Evolutionary conservation across 2,797 vertebrate species (phyloP), one percentile per base, ranked within the genome.

Genomic region (Brachyalestes nurse): DNA sequence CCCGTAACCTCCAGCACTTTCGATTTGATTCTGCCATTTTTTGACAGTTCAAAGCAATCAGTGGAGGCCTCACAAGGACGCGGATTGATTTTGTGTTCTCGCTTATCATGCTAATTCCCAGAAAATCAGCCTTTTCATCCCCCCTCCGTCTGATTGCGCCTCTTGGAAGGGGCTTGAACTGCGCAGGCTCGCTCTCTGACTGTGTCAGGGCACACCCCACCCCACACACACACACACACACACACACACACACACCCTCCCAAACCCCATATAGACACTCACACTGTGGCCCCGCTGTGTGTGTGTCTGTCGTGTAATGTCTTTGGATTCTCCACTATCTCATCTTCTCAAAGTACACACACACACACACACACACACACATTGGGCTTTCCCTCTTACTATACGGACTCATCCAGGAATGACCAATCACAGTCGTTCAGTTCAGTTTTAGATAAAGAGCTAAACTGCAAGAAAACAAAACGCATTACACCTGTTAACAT

Each of bases 1-100:
- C 97, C 98, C 94, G 95, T 99, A 98, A 99, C 97, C 98, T 99
- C 97, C 95, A 98, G 98, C 98, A 97, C 97, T 99, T 99, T 99
- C 96, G 93, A 99, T 99, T 99, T 98, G 97, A 99, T 99, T 99
- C 97, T 97, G 97, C 97, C 97, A 99, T 99, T 99, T 99, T 97
- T 98, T 99, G 97, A 99, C 97, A 99, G 98, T 99, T 99, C 97
- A 99, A 99, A 99, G 97, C 97, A 99, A 99, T 99, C 97, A 99
- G 97, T 97, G 95, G 95, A 96, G 93, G 96, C 96, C 97, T 96
- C 95, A 95, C 96, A 97, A 98, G 97, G 97, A 97, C 95, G 95
- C 93, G 95, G 96, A 99, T 99, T 99, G 98, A 99, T 99, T 99
- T 99, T 98, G 97, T 99, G 97, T 98, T 98, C 98, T 97, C 97